Evolutionary conservation across 2,797 vertebrate species (phyloP), one percentile per base, ranked within the genome.

Genomic region (Micromesistius poutassou): DNA sequence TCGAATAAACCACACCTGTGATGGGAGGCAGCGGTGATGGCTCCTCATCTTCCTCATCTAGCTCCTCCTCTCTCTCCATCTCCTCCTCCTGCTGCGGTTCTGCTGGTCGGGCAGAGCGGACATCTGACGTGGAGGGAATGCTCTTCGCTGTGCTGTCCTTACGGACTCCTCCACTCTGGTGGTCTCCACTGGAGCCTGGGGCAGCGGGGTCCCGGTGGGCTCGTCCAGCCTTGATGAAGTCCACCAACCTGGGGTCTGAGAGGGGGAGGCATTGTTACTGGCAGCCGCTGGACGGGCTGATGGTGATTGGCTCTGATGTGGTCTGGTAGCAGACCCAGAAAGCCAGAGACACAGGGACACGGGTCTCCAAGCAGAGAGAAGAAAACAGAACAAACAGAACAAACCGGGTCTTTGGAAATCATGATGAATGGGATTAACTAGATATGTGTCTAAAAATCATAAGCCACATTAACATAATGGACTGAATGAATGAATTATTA

Each of bases 191-290:
- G 40, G 40, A 82, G 14, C 84, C 8, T 10, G 84, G 81, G 25
- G 76, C 83, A 25, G 82, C 85, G 0, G 71, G 25, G 38, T 14
- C 10, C 1, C 71, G 85, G 76, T 89, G 85, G 25, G 46, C 84
- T 90, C 88, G 88, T 19, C 75, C 91, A 81, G 96, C 95, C 90
- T 91, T 95, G 79, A 99, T 91, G 87, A 98, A 98, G 80, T 96
- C 93, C 81, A 98, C 93, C 82, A 98, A 88, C 86, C 89, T 91
- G 55, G 96, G 94, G 93, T 97, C 98, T 99, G 89, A 77, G 86
- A 76, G 76, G 75, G 76, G 89, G 85, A 87, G 84, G 83, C 79
- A 89, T 81, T 82, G 3, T 85, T 82, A 80, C 3, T 76, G 9
- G 4, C 68, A 80, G 75, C 33, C 22, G 75, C 55, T 62, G 22